Evolutionary conservation across 2,797 vertebrate genomes (phyloP).

Genomic region (Erethizon dorsatum): DNA sequence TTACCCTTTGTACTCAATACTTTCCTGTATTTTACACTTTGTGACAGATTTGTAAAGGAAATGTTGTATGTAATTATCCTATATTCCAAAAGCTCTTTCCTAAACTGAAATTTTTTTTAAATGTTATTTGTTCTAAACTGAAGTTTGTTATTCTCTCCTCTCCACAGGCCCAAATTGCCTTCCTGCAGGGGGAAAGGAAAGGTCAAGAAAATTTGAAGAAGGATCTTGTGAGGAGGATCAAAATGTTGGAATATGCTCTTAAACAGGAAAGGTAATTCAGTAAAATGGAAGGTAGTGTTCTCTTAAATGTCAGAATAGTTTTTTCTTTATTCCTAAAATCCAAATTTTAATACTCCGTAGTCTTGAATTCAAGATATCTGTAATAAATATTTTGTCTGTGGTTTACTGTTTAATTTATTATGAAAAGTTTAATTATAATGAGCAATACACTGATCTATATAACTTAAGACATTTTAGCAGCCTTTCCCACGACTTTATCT

Average conservation of each 20-base stretch:
- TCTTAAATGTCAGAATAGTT: constrained; percentile 47
- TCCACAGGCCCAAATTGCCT: constrained; percentile 97
- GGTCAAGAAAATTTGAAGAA: constrained; percentile 99
- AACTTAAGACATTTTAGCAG: neutral
- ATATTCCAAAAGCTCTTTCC: constrained; percentile 14
- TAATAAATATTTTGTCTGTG: constrained; percentile 34
- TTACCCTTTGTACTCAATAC: neutral
- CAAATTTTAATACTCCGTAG: neutral
- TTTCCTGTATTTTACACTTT: constrained; percentile 43
- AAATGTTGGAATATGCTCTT: constrained; percentile 99
- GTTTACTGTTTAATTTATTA: constrained; percentile 11
- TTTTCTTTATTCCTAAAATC: constrained; percentile 54
- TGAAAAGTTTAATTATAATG: constrained; percentile 33
- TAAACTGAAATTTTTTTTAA: neutral
- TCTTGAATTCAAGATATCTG: constrained; percentile 47
- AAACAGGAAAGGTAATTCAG: constrained; percentile 97
- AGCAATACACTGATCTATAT: neutral
- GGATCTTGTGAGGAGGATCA: constrained; percentile 99
- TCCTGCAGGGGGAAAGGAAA: constrained; percentile 99
- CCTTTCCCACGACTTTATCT: neutral
- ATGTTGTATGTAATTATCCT: neutral
- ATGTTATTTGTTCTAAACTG: neutral
- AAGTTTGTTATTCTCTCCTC: constrained; percentile 76
- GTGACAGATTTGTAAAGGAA: constrained; percentile 16
- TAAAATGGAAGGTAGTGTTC: neutral